Base-by-base conservation (phyloP, 2,888 invertebrate genomes). In the Colostygia pectinataria region DNA sequence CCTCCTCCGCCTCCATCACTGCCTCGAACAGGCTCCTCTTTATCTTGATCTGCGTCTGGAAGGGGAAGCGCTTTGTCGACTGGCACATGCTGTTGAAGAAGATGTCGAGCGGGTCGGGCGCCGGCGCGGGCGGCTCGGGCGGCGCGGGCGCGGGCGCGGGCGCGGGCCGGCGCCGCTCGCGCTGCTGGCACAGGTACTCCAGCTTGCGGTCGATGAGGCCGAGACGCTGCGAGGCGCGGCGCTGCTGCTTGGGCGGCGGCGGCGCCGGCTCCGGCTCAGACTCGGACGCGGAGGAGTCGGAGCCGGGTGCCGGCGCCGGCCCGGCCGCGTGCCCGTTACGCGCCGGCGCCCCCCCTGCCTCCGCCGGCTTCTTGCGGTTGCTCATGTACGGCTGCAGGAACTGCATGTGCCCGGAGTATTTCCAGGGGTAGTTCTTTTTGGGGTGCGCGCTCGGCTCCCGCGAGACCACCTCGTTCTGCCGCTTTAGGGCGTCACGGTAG, bases 51-150 rank as follows among this genome's bases (percentile, higher is more conserved):
- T 89, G 89, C 50, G 84, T 73, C 15, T 77, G 78, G 62, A 78
- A 85, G 9, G 89, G 83, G 54, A 89, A 71, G 24, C 88, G 77
- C 69, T 86, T 86, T 24, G 88, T 83, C 34, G 84, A 74, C 70
- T 88, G 86, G 65, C 88, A 88, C 89, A 89, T 89, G 75, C 87
- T 74, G 68, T 77, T 82, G 74, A 89, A 89, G 74, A 89, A 89
- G 49, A 81, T 83, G 68, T 87, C 87, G 37, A 87, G 74, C 39
- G 87, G 83, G 65, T 86, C 85, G 10, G 77, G 75, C 40, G 49
- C 47, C 32, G 57, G 53, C 46, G 53, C 15, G 44, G 32, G n/a
- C n/a, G n/a, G n/a, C n/a, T n/a, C 25, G 14, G 57, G 53, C 37
- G 15, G 28, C 49, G 27, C 40, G 47, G 47, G 45, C 41, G 48